A percentile compares a stretch with the other conserved stretches of the same genome.
Conservation (phyloP, 2,113 vertebrate genomes). For the Plectropomus leopardus region DNA sequence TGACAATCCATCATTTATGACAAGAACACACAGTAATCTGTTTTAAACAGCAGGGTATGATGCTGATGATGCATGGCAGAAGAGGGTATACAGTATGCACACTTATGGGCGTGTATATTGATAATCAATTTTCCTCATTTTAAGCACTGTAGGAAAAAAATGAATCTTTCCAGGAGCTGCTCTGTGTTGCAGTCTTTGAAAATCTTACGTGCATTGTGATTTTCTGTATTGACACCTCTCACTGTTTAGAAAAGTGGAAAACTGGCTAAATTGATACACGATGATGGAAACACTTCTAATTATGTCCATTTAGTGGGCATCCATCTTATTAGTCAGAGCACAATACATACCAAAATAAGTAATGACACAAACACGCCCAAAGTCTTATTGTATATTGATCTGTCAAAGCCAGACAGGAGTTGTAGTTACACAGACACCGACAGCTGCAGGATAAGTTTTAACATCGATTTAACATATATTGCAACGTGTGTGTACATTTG, state of each 20-base stretch:
- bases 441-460: slow-evolving; percentile 7
- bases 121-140: slow-evolving; percentile 77
- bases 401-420: slow-evolving; percentile 25
- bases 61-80: slow-evolving; percentile 78
- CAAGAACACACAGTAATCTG: slow-evolving; percentile 76
- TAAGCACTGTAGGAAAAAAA: slow-evolving; percentile 54
- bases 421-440: slow-evolving; percentile 11
- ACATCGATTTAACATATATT: not conserved
- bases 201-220: slow-evolving; percentile 18
- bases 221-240: slow-evolving; percentile 34
- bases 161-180: slow-evolving; percentile 20
- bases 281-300: slow-evolving; percentile 24
- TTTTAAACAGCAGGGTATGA: slow-evolving; percentile 75
- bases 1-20: slow-evolving; percentile 80
- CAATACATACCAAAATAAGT: slow-evolving; percentile 34
- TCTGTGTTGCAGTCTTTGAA: slow-evolving; percentile 22
- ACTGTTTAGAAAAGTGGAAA: slow-evolving; percentile 9
- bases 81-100: slow-evolving; percentile 54
- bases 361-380: slow-evolving; percentile 11
- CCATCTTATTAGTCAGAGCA: slow-evolving; percentile 36
- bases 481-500: not conserved
- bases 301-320: slow-evolving; percentile 42
- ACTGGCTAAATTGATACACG: slow-evolving; percentile 51
- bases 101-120: slow-evolving; percentile 68
- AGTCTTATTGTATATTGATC: slow-evolving; percentile 57